These are phyloP conservation scores for Lomographa bimaculata DNA, from an alignment of 2,888 invertebrate species.

Conservation along the genomic window DNA sequence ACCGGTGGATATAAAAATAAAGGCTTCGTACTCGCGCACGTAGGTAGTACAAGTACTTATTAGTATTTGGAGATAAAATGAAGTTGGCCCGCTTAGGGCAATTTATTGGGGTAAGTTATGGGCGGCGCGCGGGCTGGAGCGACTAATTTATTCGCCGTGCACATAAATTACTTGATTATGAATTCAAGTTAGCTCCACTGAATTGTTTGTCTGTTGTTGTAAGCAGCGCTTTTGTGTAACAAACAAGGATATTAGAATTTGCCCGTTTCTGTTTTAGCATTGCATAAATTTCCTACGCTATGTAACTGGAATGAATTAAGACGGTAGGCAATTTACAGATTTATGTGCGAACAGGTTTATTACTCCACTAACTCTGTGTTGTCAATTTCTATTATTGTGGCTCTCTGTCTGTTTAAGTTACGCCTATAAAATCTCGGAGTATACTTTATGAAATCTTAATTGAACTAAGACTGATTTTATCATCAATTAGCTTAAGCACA, in stretches of 20 bases:
- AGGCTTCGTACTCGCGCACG: constrained; percentile 57
- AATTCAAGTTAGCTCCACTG: constrained; percentile 81
- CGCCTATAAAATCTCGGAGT: no score
- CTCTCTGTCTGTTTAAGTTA: background rate
- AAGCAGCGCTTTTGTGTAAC: constrained; percentile 75
- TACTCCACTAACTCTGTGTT: constrained; percentile 15
- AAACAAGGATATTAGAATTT: constrained; percentile 75
- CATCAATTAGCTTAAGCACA: no score
- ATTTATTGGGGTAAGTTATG: constrained; percentile 84
- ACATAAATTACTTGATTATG: constrained; percentile 84
- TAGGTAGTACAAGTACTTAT: constrained; percentile 75
- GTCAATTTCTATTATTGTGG: constrained; percentile 23
- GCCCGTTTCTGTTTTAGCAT: constrained; percentile 54
- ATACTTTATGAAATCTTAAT: no score
- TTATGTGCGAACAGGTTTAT: constrained; percentile 32
- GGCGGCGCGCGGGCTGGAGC: constrained; percentile 78
- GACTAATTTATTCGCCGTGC: constrained; percentile 84
- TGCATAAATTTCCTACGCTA: constrained; percentile 45
- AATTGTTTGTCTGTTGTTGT: constrained; percentile 80
- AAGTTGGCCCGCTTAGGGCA: constrained; percentile 82
- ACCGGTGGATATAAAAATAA: constrained; percentile 65
- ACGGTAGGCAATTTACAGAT: constrained; percentile 30
- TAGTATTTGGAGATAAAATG: constrained; percentile 83
- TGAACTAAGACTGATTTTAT: no score
- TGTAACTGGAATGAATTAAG: constrained; percentile 32